Evolutionary conservation across 2,888 invertebrate species (phyloP).

Genomic region (Zaprionus obscuricornis): DNA sequence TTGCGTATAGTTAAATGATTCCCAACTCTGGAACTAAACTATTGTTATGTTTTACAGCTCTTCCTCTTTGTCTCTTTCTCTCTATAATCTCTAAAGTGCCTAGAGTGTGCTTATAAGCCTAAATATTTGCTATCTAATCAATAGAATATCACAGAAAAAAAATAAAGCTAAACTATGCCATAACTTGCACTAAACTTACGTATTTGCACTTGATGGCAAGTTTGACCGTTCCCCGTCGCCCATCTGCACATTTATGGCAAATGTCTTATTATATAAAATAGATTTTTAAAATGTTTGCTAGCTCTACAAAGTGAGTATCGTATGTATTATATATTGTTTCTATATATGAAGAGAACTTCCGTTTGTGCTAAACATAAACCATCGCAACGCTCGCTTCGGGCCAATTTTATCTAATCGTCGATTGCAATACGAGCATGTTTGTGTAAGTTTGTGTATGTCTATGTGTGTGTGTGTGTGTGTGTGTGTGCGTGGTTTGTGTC

Average conservation of each 20-base stretch:
- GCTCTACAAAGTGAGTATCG: too few relatives aligned
- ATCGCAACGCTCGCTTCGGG: conserved; percentile 10
- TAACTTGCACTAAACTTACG: conserved; percentile 6
- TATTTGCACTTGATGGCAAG: conserved; percentile 21
- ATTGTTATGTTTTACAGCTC: too few relatives aligned
- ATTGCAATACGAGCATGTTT: conserved; percentile 15
- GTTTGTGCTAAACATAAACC: conserved; percentile 11
- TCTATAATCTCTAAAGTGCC: too few relatives aligned
- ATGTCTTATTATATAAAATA: conserved; percentile 33
- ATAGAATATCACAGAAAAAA: too few relatives aligned
- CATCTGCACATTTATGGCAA: too few relatives aligned
- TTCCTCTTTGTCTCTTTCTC: too few relatives aligned
- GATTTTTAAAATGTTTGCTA: conserved; percentile 28
- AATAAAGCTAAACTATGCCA: not conserved
- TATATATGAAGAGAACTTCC: too few relatives aligned
- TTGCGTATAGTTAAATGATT: too few relatives aligned
- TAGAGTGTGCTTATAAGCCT: too few relatives aligned
- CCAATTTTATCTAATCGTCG: conserved; percentile 47
- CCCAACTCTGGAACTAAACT: too few relatives aligned
- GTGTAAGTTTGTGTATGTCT: not conserved
- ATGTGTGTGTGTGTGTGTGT: not conserved
- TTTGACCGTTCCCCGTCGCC: too few relatives aligned
- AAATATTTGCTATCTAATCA: conserved; percentile 48
- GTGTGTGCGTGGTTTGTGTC: not conserved
- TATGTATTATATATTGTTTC: too few relatives aligned